These are phyloP conservation scores for Emydocephalus ijimae DNA, from an alignment of 2,113 vertebrate species.

Conservation along the genomic window DNA sequence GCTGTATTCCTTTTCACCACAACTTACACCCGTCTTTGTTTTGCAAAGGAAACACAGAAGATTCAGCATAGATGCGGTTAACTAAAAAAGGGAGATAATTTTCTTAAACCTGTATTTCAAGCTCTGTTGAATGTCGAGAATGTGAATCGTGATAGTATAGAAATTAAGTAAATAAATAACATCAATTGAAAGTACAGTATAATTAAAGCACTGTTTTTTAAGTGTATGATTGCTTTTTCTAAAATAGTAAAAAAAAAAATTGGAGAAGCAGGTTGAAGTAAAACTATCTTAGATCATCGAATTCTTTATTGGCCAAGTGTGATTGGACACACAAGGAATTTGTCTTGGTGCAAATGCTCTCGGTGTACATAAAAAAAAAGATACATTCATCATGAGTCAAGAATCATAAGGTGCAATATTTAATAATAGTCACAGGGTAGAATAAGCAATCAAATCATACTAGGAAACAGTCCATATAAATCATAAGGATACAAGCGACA, in stretches of 20 bases:
- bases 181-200: background rate
- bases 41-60: background rate
- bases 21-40: background rate
- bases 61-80: background rate
- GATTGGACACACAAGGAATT: too few species aligned
- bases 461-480: too few species aligned
- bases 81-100: background rate
- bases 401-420: too few species aligned
- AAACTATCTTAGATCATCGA: background rate
- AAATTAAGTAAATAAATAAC: background rate
- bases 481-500: too few species aligned
- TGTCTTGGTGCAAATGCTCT: too few species aligned
- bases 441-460: too few species aligned
- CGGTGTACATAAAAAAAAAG: too few species aligned
- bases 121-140: background rate
- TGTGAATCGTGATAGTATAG: background rate
- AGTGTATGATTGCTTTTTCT: background rate
- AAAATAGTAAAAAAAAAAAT: background rate
- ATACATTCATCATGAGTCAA: too few species aligned
- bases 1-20: background rate
- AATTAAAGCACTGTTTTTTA: background rate
- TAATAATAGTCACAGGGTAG: too few species aligned
- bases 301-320: too few species aligned
- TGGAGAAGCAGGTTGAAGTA: too few species aligned
- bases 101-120: background rate